Evolutionary conservation across 2,113 vertebrate genomes (phyloP), one percentile per base, ranked within the genome.

Genomic region (Dicaeum eximium): DNA sequence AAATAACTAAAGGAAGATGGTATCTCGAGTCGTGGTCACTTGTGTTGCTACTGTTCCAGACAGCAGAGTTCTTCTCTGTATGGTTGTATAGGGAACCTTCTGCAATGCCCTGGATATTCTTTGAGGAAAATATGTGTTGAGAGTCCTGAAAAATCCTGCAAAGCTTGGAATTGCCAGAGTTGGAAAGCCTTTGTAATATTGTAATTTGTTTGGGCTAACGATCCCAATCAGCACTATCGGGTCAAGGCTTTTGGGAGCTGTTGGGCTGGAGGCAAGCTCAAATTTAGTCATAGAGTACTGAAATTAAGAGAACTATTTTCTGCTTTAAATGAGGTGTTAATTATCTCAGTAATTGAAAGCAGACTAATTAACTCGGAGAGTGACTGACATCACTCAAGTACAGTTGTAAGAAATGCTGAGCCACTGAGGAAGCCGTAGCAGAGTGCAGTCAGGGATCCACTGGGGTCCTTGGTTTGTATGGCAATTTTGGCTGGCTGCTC

Each of bases 301-400:
- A 69, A 90, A 79, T 53, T 8, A 91, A 85, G 15, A 67, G 56
- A 87, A 85, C 22, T 40, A 44, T 61, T 88, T 82, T 85, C 48
- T 88, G 25, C 70, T 93, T 91, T 71, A 84, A 97, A 84, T 65
- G 31, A 74, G 60, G 28, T 66, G 28, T 69, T 80, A 90, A 93
- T 86, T 90, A 75, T 57, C 40, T 54, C 57, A 25, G 35, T 93
- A 87, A 91, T 40, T 77, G 45, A 64, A 88, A 71, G 8, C 37
- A 47, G 28, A 56, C 50, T 91, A 75, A 88, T 66, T 91, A 86
- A 73, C 27, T 83, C 4, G 1, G 38, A 71, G 53, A 45, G 7
- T 72, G 81, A 62, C 40, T 80, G 58, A 42, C 57, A 77, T 58
- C 48, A 28, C 4, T 1, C 33, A 35, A 62, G 40, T 14, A 11